Conservation (phyloP, 2,113 vertebrate genomes). For the Plecotus auritus region DNA sequence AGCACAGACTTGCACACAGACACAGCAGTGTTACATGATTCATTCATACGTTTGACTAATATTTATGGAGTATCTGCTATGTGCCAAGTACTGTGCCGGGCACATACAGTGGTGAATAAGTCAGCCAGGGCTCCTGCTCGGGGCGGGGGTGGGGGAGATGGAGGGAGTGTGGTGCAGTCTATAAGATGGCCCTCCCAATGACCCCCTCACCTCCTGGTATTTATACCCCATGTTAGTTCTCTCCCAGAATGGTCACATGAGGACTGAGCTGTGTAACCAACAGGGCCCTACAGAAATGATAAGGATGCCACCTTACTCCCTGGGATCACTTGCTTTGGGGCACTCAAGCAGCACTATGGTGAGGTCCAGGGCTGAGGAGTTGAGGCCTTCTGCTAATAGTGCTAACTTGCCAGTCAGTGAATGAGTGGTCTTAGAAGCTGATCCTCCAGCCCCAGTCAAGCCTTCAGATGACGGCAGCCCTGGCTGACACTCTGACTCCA, state of each 20-base stretch:
- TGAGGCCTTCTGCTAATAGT: background rate
- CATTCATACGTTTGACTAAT: background rate
- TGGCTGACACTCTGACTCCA: background rate
- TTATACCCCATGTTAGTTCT: no score
- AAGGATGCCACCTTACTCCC: background rate
- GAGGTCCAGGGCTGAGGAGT: background rate
- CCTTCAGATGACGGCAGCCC: background rate
- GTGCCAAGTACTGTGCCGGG: background rate
- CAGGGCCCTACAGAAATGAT: background rate
- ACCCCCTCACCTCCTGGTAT: background rate
- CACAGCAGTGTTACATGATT: background rate
- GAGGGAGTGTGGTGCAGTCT: background rate
- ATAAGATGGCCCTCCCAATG: accelerated
- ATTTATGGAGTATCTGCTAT: background rate
- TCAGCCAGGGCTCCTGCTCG: background rate
- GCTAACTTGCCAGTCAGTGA: background rate
- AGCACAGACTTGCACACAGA: background rate
- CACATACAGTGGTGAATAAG: background rate
- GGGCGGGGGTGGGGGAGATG: no score
- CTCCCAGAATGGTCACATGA: background rate
- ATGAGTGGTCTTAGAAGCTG: background rate
- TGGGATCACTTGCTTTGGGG: background rate
- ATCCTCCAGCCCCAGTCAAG: background rate
- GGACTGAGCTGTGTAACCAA: background rate
- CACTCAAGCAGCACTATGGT: background rate